Evolutionary conservation across 1,140 invertebrate species (phyloP), one percentile per base, ranked within the genome.

Genomic region (Microplitis demolitor): DNA sequence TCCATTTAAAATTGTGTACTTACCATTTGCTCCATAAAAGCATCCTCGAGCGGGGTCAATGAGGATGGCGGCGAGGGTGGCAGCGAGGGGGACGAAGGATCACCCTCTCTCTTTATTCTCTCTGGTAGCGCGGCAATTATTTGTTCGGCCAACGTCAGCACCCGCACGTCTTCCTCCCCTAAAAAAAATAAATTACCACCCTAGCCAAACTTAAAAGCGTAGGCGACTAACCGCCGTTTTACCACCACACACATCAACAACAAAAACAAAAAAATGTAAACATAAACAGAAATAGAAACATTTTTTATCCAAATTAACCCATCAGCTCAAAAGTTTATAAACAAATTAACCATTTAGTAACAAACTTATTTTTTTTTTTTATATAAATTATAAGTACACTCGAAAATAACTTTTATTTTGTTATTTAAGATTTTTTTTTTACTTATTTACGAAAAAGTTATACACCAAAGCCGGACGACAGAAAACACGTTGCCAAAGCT

Each of bases 111-210:
- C 91, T 98, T 99, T 82, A 98, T 98, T 79, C 96, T 90, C 77
- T 98, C 96, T 68, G 97, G 97, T 90, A 98, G 96, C 6, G 97
- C 97, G 50, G 96, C 97, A 81, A 99, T 98, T 79, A 99, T 98
- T 88, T 98, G 96, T 84, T 98, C 96, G 62, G 97, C 97, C 80
- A 99, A 88, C 67, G 96, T 97, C 76, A 98, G 90, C 78, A 99
- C 96, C 82, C 93, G 92, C 82, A 92, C 93, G 89, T 97, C 94
- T 89, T 97, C 95, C 82, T 97, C 95, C 93, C 93, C 94, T 95
- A 89, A 80, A 92, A 90, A 89, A 78, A 82, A 75, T 69, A 68
- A 86, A 82, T 80, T 72, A 79, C 64, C 71, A 79, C 77, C 77
- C 78, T 81, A 83, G 78, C 78, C 76, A 78, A 78, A 81, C 71